phyloP scores from a whole-genome alignment of 2,888 invertebrate genomes.

The Trimorus sp. region DNA sequence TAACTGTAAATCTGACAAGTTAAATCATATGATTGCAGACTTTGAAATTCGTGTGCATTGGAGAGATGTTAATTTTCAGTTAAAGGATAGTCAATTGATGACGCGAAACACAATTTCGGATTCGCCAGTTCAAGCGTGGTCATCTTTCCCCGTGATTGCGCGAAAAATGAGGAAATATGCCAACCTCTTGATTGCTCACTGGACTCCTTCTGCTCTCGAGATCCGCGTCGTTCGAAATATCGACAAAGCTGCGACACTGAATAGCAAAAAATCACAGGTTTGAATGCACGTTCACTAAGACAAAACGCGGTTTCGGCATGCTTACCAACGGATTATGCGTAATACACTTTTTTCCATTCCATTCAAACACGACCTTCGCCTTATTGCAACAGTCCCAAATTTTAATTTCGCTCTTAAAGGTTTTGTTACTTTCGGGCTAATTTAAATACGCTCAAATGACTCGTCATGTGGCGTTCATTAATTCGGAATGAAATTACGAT shows the following conservation, averaged over 20 bases:
- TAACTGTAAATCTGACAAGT: not conserved
- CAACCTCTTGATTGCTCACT: slow-evolving; percentile 77
- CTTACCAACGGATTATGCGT: slow-evolving; percentile 49
- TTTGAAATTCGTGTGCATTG: not conserved
- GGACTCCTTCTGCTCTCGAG: slow-evolving; percentile 76
- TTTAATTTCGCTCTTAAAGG: slow-evolving; percentile 7
- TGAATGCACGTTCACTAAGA: slow-evolving; percentile 54
- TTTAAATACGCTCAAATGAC: not conserved
- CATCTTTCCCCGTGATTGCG: not conserved
- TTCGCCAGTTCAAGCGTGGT: too few relatives aligned
- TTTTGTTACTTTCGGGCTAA: not conserved
- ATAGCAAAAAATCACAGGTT: slow-evolving; percentile 72
- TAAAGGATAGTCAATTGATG: not conserved
- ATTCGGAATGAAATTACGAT: too few relatives aligned
- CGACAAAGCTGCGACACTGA: slow-evolving; percentile 86
- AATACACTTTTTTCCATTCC: slow-evolving; percentile 52
- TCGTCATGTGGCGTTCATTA: not conserved
- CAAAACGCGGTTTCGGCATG: slow-evolving; percentile 31
- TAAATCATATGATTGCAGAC: too few relatives aligned
- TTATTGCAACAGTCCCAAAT: slow-evolving; percentile 54
- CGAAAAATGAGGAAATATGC: slow-evolving; percentile 62
- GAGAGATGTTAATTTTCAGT: not conserved
- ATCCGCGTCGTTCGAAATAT: slow-evolving; percentile 83
- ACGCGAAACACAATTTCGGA: too few relatives aligned
- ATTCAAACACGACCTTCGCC: slow-evolving; percentile 59